Conservation (phyloP, 2,113 vertebrate genomes). For the Ictidomys tridecemlineatus region DNA sequence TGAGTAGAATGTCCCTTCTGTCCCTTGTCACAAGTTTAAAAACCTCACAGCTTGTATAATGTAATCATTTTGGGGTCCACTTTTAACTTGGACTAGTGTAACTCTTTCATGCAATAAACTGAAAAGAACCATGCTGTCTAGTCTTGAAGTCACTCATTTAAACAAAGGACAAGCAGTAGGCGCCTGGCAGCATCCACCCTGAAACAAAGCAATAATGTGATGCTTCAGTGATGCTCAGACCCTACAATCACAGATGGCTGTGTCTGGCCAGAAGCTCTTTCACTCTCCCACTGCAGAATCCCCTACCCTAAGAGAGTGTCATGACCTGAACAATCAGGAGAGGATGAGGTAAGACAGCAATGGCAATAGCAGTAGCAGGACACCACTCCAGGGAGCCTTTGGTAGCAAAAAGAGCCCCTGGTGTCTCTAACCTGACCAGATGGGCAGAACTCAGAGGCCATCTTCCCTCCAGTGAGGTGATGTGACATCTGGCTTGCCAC, state of each 20-base stretch:
- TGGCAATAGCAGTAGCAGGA: not conserved
- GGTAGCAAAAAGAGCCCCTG: no score
- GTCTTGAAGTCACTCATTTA: conserved; percentile 91
- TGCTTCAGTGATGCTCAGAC: conserved; percentile 74
- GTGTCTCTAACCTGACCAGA: not conserved
- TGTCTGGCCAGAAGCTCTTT: conserved; percentile 63
- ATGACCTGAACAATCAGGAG: not conserved
- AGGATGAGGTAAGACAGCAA: not conserved
- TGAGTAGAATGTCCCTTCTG: conserved; percentile 85
- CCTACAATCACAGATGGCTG: not conserved
- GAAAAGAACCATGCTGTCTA: conserved; percentile 88
- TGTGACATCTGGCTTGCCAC: not conserved
- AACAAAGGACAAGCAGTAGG: conserved; percentile 80
- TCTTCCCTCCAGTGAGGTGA: not conserved
- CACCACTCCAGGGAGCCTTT: not conserved
- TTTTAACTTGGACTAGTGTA: conserved; percentile 88
- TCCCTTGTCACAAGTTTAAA: conserved; percentile 87
- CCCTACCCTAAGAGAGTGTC: not conserved
- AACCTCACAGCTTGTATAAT: conserved; percentile 88
- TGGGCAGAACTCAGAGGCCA: not conserved
- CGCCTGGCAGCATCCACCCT: conserved; percentile 62
- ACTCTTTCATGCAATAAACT: conserved; percentile 91
- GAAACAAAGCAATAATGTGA: conserved; percentile 72
- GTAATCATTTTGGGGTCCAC: conserved; percentile 87
- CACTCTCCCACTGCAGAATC: conserved; percentile 45